phyloP scores from a whole-genome alignment of 2,113 vertebrate genomes.

The Petrocephalus microphthalmus region DNA sequence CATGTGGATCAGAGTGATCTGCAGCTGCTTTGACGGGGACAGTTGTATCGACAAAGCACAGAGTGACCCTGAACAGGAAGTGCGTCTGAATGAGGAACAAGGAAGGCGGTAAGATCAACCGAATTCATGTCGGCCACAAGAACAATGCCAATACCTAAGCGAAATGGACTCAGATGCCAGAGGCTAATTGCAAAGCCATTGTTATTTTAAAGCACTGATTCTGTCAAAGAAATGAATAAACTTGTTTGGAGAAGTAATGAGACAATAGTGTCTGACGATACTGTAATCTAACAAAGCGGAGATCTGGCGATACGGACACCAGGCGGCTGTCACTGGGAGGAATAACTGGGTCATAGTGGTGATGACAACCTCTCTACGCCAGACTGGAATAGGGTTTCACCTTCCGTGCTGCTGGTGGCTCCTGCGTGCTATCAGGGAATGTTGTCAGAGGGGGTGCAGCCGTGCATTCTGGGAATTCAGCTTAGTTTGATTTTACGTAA shows the following conservation, averaged over 20 bases:
- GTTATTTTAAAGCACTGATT: neutral
- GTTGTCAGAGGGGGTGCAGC: neutral
- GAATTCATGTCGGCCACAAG: neutral
- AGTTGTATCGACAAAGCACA: too few species aligned
- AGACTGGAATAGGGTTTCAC: neutral
- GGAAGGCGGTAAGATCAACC: neutral
- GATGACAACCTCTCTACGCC: neutral
- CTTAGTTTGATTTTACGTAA: neutral
- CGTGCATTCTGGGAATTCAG: neutral
- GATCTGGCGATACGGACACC: neutral
- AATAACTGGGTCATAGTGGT: neutral
- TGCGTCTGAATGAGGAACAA: neutral
- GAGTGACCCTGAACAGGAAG: neutral
- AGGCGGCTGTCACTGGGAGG: neutral
- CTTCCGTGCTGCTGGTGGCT: neutral
- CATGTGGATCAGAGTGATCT: neutral
- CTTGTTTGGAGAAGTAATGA: neutral
- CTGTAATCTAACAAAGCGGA: neutral
- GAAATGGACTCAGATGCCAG: neutral
- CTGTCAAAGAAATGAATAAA: neutral
- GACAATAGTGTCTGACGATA: neutral
- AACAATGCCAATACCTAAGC: neutral
- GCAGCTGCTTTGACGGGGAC: neutral
- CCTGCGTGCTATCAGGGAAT: neutral
- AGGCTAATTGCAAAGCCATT: neutral